phyloP scores from a whole-genome alignment of 2,797 vertebrate species.

The Pachyuromys duprasi region DNA sequence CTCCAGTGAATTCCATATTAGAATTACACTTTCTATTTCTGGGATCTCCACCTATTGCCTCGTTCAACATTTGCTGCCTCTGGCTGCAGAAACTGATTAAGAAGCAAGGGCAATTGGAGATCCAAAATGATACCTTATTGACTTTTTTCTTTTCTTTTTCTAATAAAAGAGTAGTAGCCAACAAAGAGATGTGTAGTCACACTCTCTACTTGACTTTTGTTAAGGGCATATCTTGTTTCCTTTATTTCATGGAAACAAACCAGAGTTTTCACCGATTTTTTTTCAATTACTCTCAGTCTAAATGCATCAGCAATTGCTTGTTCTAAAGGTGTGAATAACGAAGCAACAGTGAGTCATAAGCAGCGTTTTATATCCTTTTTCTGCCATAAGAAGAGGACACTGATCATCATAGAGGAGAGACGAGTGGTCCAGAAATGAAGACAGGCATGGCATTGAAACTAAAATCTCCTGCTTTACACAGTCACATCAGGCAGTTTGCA shows the following conservation, averaged over 20 bases:
- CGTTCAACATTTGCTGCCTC: constrained; percentile 56
- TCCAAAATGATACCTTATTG: constrained; percentile 73
- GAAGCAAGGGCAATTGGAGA: constrained; percentile 68
- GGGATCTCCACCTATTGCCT: constrained; percentile 61
- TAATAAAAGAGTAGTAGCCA: constrained; percentile 32
- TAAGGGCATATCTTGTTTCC: constrained; percentile 42
- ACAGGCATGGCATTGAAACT: background rate
- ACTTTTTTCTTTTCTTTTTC: constrained; percentile 56
- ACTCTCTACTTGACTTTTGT: constrained; percentile 39
- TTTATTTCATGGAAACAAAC: constrained; percentile 34
- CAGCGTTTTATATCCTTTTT: background rate
- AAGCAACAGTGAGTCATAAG: background rate
- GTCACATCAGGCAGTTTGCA: background rate
- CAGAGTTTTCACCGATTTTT: background rate
- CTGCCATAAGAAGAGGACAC: background rate
- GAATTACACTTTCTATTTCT: constrained; percentile 74
- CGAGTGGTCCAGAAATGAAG: background rate
- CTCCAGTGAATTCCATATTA: constrained; percentile 52
- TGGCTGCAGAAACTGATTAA: constrained; percentile 74
- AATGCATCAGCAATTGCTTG: background rate
- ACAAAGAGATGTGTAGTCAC: constrained; percentile 4
- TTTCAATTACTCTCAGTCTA: constrained; percentile 19
- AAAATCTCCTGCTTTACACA: background rate
- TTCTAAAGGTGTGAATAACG: background rate
- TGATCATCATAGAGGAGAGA: background rate